These are phyloP conservation scores for Gymnobelideus leadbeateri DNA, from an alignment of 2,113 vertebrate genomes.

Conservation along the genomic window DNA sequence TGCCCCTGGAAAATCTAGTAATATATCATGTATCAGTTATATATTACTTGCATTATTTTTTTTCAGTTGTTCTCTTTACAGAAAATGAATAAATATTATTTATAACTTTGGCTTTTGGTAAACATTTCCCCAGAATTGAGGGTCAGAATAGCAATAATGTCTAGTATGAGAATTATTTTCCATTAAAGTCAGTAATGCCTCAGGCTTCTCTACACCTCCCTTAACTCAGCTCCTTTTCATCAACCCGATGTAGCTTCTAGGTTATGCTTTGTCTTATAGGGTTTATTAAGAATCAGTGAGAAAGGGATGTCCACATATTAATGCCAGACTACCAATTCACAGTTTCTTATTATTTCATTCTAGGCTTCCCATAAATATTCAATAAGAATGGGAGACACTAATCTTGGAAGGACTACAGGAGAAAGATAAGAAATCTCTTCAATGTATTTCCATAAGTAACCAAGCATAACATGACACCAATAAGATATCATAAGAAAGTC, in stretches of 20 bases:
- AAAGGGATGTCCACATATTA: not conserved
- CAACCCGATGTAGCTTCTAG: not conserved
- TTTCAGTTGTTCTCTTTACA: not conserved
- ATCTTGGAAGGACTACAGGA: not conserved
- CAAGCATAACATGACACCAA: not conserved
- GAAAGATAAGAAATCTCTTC: not conserved
- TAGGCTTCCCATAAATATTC: not conserved
- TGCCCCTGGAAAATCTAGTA: not conserved
- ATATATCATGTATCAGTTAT: slow-evolving; percentile 10
- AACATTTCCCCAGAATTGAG: slow-evolving; percentile 11
- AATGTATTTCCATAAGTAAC: not conserved
- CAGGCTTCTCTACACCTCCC: not conserved
- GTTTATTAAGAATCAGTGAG: not conserved
- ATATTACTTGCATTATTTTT: not conserved
- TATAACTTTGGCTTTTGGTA: not conserved
- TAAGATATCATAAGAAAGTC: not conserved
- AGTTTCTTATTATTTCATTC: not conserved
- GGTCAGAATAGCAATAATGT: not conserved
- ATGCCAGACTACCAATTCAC: not conserved
- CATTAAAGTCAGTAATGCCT: not conserved
- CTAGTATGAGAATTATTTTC: not conserved
- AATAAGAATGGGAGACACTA: not conserved
- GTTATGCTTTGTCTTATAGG: not conserved
- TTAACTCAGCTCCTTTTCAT: not conserved
- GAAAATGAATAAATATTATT: slow-evolving; percentile 21